Conservation (phyloP, 1,140 invertebrate genomes). For the Colletes gigas region DNA sequence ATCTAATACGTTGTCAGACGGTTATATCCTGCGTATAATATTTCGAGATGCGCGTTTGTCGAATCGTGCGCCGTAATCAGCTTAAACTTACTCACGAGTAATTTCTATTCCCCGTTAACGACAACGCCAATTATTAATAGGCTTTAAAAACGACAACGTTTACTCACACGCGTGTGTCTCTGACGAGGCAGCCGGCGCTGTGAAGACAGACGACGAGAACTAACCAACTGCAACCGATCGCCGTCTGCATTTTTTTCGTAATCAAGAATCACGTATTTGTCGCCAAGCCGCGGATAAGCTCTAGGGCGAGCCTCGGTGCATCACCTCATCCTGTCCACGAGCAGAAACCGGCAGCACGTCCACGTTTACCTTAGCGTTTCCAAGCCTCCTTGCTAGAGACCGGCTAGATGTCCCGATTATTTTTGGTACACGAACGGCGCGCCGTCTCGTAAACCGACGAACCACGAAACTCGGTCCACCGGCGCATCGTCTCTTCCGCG, state of each 20-base stretch:
- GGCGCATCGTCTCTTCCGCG: constrained; percentile 1
- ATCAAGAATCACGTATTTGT: background rate
- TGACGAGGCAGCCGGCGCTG: constrained; percentile 53
- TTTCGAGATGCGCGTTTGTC: too few relatives aligned
- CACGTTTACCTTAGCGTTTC: background rate
- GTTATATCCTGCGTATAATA: too few relatives aligned
- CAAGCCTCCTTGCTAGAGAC: constrained; percentile 4
- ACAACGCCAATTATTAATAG: background rate
- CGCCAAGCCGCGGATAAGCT: background rate
- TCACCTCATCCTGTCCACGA: background rate
- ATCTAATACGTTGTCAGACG: too few relatives aligned
- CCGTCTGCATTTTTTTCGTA: background rate
- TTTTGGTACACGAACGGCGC: constrained; percentile 56
- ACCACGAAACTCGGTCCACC: constrained; percentile 18
- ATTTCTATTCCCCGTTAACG: too few relatives aligned
- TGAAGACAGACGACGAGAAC: constrained; percentile 5
- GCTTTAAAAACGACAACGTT: background rate
- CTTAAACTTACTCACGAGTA: too few relatives aligned
- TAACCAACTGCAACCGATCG: background rate
- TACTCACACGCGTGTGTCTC: constrained; percentile 70
- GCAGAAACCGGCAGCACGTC: background rate
- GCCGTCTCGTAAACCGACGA: constrained; percentile 40
- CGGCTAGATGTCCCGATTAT: constrained; percentile 53
- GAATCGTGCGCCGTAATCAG: too few relatives aligned
- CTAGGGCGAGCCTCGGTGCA: background rate